A percentile compares a stretch with the other conserved stretches of the same genome.
Evolutionary conservation across 1,140 invertebrate species (phyloP).

Genomic region (Achroia grisella): DNA sequence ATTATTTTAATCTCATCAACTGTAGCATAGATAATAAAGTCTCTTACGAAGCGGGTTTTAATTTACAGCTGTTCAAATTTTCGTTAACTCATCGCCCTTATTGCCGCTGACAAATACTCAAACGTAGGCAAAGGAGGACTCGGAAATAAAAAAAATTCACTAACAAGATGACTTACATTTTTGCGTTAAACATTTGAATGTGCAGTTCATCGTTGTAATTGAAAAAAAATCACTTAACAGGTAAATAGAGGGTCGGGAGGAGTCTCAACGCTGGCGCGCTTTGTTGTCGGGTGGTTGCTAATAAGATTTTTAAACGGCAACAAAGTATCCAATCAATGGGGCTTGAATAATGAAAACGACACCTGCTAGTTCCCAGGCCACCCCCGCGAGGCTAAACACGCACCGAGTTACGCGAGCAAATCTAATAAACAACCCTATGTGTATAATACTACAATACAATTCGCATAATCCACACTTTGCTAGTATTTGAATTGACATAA

Average conservation of each 20-base stretch:
- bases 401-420: constrained; percentile 36
- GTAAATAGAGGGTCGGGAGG: constrained; percentile 55
- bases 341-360: constrained; percentile 71
- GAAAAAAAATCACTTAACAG: constrained; percentile 71
- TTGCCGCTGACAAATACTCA: constrained; percentile 34
- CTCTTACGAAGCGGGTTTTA: too few relatives aligned
- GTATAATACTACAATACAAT: constrained; percentile 23
- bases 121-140: constrained; percentile 21
- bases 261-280: constrained; percentile 38
- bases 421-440: constrained; percentile 32
- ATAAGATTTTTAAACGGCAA: constrained; percentile 73
- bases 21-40: constrained; percentile 4
- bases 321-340: constrained; percentile 73
- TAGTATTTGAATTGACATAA: constrained; percentile 29
- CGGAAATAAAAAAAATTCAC: constrained; percentile 40
- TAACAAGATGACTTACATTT: constrained; percentile 70
- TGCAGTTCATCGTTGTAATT: constrained; percentile 67
- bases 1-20: too few relatives aligned
- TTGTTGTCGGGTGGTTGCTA: constrained; percentile 66
- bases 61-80: constrained; percentile 7
- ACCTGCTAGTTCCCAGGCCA: constrained; percentile 63
- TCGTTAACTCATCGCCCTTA: constrained; percentile 34
- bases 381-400: constrained; percentile 56
- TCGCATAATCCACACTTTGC: constrained; percentile 8
- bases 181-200: constrained; percentile 44